phyloP scores from a whole-genome alignment of 2,888 invertebrate species.

The Hypena proboscidalis region DNA sequence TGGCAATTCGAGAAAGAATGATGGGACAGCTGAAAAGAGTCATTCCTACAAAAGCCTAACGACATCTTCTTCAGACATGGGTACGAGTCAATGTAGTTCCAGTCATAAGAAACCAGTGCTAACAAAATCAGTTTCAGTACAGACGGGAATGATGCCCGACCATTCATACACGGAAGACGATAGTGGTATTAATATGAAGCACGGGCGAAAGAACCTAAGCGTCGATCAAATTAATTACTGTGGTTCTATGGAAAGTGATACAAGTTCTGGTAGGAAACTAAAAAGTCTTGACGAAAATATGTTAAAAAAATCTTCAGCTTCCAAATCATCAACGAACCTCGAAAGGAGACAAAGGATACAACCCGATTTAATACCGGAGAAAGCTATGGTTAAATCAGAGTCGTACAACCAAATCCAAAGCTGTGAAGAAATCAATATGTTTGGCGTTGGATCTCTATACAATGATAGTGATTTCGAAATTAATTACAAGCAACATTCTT shows the following conservation, averaged over 20 bases:
- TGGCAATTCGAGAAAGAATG: constrained; percentile 78
- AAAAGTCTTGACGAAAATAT: constrained; percentile 81
- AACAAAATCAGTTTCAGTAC: constrained; percentile 82
- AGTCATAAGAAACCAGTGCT: constrained; percentile 79
- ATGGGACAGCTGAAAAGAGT: constrained; percentile 79
- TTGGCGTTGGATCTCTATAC: constrained; percentile 83
- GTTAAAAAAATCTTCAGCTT: constrained; percentile 77
- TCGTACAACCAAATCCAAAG: constrained; percentile 83
- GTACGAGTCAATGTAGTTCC: constrained; percentile 79
- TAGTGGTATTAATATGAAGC: constrained; percentile 76
- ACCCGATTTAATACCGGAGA: constrained; percentile 81
- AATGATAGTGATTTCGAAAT: constrained; percentile 85
- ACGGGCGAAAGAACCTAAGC: constrained; percentile 78
- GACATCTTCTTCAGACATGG: constrained; percentile 83
- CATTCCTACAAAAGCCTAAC: constrained; percentile 82
- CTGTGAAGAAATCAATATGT: constrained; percentile 83
- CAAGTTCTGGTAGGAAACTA: constrained; percentile 78
- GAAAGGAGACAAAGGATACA: constrained; percentile 82
- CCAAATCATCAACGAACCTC: constrained; percentile 77
- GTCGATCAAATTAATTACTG: constrained; percentile 83
- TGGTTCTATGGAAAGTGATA: constrained; percentile 81
- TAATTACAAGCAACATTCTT: constrained; percentile 86
- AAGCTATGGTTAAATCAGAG: constrained; percentile 78
- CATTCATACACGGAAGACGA: constrained; percentile 68
- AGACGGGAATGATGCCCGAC: constrained; percentile 82